Evolutionary conservation across 2,113 vertebrate genomes (phyloP).

Genomic region (Apteryx owenii): DNA sequence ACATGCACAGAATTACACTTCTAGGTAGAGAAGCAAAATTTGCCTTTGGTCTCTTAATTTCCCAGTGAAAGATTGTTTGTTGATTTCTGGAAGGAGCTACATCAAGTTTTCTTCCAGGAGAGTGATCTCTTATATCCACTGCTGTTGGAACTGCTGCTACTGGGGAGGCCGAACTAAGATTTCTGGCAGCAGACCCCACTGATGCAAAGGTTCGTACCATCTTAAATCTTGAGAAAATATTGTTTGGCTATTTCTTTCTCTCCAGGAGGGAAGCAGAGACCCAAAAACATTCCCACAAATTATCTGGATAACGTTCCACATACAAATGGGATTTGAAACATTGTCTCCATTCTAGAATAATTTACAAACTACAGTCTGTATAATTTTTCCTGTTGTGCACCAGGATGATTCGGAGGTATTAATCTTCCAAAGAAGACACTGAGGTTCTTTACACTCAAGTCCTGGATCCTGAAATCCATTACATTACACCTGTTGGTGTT

Average conservation of each 20-base stretch:
- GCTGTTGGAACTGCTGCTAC: neutral
- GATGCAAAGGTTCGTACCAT: neutral
- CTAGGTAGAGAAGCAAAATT: neutral
- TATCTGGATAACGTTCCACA: neutral
- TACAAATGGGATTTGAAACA: neutral
- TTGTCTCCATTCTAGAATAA: neutral
- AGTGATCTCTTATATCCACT: neutral
- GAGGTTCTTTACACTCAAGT: neutral
- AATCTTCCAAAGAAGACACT: neutral
- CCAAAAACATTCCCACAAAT: neutral
- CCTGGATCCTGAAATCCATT: neutral
- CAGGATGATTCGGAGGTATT: neutral
- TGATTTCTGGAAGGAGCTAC: neutral
- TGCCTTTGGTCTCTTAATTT: neutral
- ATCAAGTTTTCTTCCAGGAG: neutral
- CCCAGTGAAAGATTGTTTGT: neutral
- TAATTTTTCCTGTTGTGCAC: neutral
- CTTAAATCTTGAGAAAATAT: neutral
- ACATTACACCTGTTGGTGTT: neutral
- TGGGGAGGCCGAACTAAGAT: neutral
- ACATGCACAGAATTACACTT: neutral
- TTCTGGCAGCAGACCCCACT: neutral
- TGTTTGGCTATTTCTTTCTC: neutral
- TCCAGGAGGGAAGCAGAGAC: neutral
- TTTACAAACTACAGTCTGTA: neutral